Base-by-base conservation (phyloP, 2,888 invertebrate species). In the Acanthosoma haemorrhoidale region DNA sequence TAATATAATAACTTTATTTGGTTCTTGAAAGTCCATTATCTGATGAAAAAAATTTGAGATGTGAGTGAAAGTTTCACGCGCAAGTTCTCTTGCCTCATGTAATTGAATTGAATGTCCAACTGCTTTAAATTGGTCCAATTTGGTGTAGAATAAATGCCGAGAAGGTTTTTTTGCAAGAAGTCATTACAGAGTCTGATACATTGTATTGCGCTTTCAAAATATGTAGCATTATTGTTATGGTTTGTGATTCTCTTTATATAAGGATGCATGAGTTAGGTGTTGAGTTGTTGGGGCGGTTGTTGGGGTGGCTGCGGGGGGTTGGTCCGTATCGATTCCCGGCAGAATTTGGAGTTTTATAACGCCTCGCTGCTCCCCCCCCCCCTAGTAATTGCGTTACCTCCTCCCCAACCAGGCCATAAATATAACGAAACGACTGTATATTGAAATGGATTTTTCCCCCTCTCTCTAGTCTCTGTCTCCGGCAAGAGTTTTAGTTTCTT, bases 321-420 rank as follows among this genome's bases (percentile, higher is more conserved):
- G 63, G 63, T 39, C 16, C 16, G 38, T 63, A 63, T 63, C 63
- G 63, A 63, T 63, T 63, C 38, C 21, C 41, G 63, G 25, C 63
- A 63, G 63, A 63, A 63, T 63, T 63, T 63, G 38, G 39, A 63
- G 63, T 63, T 63, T 63, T 63, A 63, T 63, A 63, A 63, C 63
- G 63, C 63, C 63, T 41, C 63, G 63, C 41, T 63, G 63, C 32
- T 31, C 59, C 59, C 29, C 59, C 31, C 63, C 63, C 39, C 57
- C 57, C 57, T 63, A 63, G 63, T 63, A 63, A 63, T 63, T 63
- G 63, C 63, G 38, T 63, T 63, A 63, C 63, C 41, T 63, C 63
- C 63, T 61, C 61, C 63, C 63, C 63, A 63, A 39, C 39, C 39
- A 63, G 63, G 38, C 63, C 63, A 63, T 63, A 63, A 63, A 63